These are phyloP conservation scores for Crocodylus rhombifer DNA, from an alignment of 2,797 vertebrate species.

Conservation along the genomic window DNA sequence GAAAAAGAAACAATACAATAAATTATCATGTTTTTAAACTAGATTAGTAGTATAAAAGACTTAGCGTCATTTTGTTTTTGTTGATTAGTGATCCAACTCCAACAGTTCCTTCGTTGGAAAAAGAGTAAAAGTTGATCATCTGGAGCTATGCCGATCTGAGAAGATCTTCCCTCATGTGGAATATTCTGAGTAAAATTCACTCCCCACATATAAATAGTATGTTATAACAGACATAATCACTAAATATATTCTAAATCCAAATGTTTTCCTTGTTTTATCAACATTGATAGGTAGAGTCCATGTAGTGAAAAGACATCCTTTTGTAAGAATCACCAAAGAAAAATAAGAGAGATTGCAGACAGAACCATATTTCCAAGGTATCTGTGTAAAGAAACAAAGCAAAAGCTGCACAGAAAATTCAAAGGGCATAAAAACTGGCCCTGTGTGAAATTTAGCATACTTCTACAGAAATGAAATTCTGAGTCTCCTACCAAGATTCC, in stretches of 20 bases:
- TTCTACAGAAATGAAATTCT: no score
- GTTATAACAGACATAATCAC: constrained; percentile 1
- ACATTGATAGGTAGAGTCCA: neutral
- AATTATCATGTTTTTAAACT: constrained; percentile 17
- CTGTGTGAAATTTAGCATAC: neutral
- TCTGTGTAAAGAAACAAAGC: neutral
- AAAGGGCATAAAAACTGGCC: neutral
- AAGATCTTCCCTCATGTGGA: constrained; percentile 21
- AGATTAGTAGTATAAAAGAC: neutral
- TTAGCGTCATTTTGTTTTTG: constrained; percentile 37
- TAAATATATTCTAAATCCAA: constrained; percentile 23
- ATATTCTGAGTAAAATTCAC: constrained; percentile 22
- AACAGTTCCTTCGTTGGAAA: neutral
- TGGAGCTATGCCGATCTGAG: constrained; percentile 14
- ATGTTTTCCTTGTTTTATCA: neutral
- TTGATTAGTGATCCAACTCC: constrained; percentile 24
- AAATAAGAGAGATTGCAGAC: neutral
- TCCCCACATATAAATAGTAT: neutral
- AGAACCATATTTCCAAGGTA: neutral
- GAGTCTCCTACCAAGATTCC: no score
- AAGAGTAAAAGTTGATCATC: constrained; percentile 6
- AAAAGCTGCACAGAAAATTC: neutral
- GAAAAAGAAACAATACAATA: constrained; percentile 9
- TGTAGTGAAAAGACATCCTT: no score
- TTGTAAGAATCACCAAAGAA: neutral